Percentiles rank a stretch among this genome's conserved stretches.
Evolutionary conservation across 2,888 invertebrate species (phyloP).

Genomic region (Cephus runcator): DNA sequence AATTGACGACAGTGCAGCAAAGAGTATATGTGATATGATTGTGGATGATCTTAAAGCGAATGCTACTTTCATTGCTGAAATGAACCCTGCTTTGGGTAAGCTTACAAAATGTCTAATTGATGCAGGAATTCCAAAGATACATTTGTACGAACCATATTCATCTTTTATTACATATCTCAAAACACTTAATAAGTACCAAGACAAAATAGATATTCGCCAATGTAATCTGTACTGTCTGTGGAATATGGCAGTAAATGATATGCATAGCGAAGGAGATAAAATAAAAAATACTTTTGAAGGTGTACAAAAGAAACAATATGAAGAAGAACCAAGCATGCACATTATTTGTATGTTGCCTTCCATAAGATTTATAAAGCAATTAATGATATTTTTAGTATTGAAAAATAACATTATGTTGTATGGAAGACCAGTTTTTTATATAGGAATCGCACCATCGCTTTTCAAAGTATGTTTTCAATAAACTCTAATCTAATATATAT

Average conservation of each 20-base stretch:
- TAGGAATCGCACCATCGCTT: constrained; percentile 71
- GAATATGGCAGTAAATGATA: constrained; percentile 71
- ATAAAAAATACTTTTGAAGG: constrained; percentile 68
- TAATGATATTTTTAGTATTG: constrained; percentile 72
- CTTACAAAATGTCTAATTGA: constrained; percentile 72
- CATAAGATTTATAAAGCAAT: constrained; percentile 71
- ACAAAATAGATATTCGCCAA: constrained; percentile 65
- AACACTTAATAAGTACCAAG: constrained; percentile 64
- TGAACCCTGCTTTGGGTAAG: constrained; percentile 77
- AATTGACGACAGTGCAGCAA: constrained; percentile 65
- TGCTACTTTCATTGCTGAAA: constrained; percentile 70
- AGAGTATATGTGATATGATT: constrained; percentile 62
- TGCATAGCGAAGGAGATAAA: constrained; percentile 69
- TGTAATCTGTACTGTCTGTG: constrained; percentile 72
- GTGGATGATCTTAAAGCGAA: constrained; percentile 53
- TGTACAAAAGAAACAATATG: constrained; percentile 65
- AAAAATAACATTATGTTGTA: constrained; percentile 69
- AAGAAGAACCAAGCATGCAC: constrained; percentile 68
- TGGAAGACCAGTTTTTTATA: constrained; percentile 74
- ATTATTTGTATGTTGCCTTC: constrained; percentile 72
- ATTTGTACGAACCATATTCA: constrained; percentile 71
- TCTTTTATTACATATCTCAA: constrained; percentile 67
- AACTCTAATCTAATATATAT: not conserved
- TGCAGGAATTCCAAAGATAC: constrained; percentile 66
- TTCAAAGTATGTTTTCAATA: constrained; percentile 69